phyloP scores from a whole-genome alignment of 2,797 vertebrate species.

The Eulemur rubriventer region DNA sequence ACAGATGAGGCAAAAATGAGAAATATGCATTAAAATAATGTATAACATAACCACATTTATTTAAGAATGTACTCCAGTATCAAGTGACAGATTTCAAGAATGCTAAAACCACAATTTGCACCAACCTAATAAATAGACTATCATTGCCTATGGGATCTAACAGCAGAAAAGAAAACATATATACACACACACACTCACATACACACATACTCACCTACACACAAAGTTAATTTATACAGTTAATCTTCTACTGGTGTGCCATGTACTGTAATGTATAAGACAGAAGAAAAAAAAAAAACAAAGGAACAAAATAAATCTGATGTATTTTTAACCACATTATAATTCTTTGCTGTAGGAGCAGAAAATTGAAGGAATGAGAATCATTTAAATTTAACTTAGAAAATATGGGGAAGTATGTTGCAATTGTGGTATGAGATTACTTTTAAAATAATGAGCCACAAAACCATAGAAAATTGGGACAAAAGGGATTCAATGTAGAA shows the following conservation, averaged over 20 bases:
- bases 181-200: background rate
- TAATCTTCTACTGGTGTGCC: background rate
- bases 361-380: background rate
- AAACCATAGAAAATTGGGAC: background rate
- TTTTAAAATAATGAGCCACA: background rate
- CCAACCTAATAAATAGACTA: background rate
- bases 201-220: background rate
- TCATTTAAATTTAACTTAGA: background rate
- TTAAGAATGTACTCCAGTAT: no score
- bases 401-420: background rate
- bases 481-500: background rate
- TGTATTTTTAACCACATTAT: background rate
- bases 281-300: rapidly evolving
- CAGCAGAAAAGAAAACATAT: background rate
- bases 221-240: background rate
- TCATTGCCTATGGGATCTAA: background rate
- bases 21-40: no score
- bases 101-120: no score
- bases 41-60: no score
- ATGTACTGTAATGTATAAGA: background rate
- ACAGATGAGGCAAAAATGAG: no score
- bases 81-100: no score
- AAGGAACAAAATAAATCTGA: background rate
- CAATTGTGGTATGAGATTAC: background rate
- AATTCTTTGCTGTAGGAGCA: background rate